Base-by-base conservation (phyloP, 1,140 invertebrate species). In the Telenomus remus region DNA sequence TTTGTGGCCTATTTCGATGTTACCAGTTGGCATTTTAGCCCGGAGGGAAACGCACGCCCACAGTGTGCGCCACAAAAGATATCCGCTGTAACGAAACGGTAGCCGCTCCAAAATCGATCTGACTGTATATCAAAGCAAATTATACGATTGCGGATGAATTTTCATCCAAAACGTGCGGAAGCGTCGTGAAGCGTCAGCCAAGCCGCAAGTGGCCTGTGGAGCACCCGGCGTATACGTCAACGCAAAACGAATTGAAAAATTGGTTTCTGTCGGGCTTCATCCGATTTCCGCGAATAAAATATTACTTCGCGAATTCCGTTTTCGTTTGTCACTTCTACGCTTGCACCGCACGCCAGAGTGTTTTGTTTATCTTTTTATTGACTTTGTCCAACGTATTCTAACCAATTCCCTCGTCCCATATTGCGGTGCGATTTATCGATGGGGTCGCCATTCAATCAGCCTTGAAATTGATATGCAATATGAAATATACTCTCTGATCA, bases 71-170 rank as follows among this genome's bases (percentile, higher is more conserved):
- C 84, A 87, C 86, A 88, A 88, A 88, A 88, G 85, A 87, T 88
- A 87, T 88, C 85, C 84, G 86, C 83, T 84, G 80, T 87, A 86
- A 85, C 84, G 80, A 87, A 85, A 86, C 84, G 80, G 84, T 85
- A 85, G 83, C 84, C 82, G 83, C 77, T 86, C 81, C 2, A 86
- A 85, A 87, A 88, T 86, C 86, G 84, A 88, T 87, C 80, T 79
- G 72, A 61, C 82, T 80, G 75, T 78, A 74, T 78, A 80, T 80
- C 81, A 79, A 80, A 79, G 81, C 80, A 86, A 87, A 87, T 87
- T 88, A 88, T 86, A 88, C 81, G 80, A 27, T 84, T 84, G 81
- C 78, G 79, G 80, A 79, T 81, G 81, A 80, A 82, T 82, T 83
- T 81, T 79, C 75, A 71, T 79, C 59, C 46, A 48, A n/a, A 42